A percentile compares a stretch with the other conserved stretches of the same genome.
These are phyloP conservation scores for Muricea muricata DNA, from an alignment of 92 coral and sea anemone genomes.

Conservation along the genomic window DNA sequence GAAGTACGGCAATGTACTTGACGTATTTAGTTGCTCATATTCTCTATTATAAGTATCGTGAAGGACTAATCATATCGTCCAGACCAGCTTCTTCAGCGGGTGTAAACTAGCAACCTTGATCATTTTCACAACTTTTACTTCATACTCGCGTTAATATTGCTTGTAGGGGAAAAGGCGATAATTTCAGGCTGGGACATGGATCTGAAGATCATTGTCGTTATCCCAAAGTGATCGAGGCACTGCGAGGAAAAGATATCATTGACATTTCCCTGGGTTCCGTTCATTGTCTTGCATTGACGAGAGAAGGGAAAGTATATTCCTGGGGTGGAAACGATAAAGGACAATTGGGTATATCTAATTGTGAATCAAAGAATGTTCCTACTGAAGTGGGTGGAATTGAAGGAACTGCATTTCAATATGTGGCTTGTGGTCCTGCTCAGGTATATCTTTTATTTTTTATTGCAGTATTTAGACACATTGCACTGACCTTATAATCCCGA, in stretches of 20 bases:
- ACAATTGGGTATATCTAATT: constrained; percentile 87
- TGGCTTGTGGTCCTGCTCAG: constrained; percentile 99
- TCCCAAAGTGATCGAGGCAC: constrained; percentile 86
- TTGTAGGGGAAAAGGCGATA: constrained; percentile 99
- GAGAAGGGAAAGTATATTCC: constrained; percentile 90
- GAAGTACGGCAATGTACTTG: too few species aligned
- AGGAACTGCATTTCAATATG: constrained; percentile 77
- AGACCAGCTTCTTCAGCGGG: too few species aligned
- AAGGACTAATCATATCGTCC: too few species aligned
- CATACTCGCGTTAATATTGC: too few species aligned
- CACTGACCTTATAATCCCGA: too few species aligned
- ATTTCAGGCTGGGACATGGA: constrained; percentile 91
- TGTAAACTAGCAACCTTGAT: too few species aligned
- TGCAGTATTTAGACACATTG: neutral
- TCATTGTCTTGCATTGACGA: constrained; percentile 89
- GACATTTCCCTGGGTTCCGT: constrained; percentile 92
- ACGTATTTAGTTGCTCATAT: too few species aligned
- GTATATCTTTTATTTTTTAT: constrained; percentile 34
- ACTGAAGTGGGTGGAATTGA: constrained; percentile 69
- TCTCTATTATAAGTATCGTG: too few species aligned
- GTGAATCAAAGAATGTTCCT: constrained; percentile 73
- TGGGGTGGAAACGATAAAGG: constrained; percentile 99
- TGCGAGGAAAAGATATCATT: constrained; percentile 80
- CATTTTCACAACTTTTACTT: too few species aligned
- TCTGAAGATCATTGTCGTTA: constrained; percentile 86